These are phyloP conservation scores for Puntigrus tetrazona DNA, from an alignment of 2,113 vertebrate genomes.

Conservation along the genomic window DNA sequence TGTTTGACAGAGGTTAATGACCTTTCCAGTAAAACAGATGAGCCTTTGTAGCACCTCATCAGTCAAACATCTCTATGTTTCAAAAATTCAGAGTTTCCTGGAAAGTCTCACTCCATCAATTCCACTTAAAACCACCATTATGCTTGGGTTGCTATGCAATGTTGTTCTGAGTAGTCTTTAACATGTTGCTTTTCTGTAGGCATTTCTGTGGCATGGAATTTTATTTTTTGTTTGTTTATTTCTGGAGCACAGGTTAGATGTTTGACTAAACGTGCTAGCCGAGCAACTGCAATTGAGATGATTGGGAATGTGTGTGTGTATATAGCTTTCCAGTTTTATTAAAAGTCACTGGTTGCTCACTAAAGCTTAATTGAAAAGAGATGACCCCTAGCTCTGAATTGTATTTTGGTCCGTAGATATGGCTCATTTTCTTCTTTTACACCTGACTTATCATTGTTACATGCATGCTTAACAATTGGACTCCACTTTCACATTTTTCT, in stretches of 20 bases:
- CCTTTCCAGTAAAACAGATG: slow-evolving; percentile 18
- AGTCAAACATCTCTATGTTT: slow-evolving; percentile 7
- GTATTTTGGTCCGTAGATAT: neutral
- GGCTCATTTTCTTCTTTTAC: neutral
- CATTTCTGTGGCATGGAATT: neutral
- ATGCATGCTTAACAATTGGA: neutral
- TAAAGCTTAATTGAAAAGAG: too few relatives aligned
- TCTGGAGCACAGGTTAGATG: neutral
- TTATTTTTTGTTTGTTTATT: neutral
- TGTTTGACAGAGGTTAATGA: slow-evolving; percentile 13
- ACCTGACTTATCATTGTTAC: neutral
- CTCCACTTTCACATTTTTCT: neutral
- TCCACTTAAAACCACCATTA: neutral
- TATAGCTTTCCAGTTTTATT: neutral
- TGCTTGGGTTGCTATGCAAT: neutral
- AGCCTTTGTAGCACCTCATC: neutral
- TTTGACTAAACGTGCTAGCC: neutral
- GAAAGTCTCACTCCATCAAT: neutral
- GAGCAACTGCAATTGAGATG: neutral
- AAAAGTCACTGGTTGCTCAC: neutral
- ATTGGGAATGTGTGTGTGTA: neutral
- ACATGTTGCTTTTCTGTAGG: neutral
- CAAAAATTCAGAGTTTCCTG: neutral
- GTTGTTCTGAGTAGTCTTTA: neutral
- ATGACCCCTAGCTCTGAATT: too few relatives aligned